phyloP scores from a whole-genome alignment of 2,888 invertebrate genomes.

The Scaptomyza reducta region DNA sequence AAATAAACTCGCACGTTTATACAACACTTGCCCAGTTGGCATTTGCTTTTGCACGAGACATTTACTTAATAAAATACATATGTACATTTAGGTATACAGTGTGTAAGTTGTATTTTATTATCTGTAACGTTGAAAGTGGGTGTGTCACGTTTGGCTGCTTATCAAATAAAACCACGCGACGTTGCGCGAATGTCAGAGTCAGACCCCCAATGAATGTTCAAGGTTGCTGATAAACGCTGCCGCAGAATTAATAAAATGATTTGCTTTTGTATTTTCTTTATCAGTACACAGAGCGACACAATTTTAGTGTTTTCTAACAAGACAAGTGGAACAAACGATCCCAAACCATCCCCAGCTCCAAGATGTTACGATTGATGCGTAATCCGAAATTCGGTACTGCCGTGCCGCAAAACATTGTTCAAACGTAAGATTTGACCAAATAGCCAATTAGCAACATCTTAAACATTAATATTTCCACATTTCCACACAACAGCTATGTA shows the following conservation, averaged over 20 bases:
- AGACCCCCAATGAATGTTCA: conserved; percentile 63
- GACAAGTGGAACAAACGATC: conserved; percentile 20
- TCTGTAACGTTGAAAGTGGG: conserved; percentile 49
- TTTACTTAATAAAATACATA: conserved; percentile 7
- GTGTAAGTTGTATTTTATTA: conserved; percentile 17
- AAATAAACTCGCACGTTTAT: conserved; percentile 32
- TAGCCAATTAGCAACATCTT: neutral
- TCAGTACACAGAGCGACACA: conserved; percentile 26
- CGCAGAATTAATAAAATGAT: conserved; percentile 52
- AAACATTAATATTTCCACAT: neutral
- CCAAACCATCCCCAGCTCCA: conserved; percentile 27
- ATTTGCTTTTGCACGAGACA: conserved; percentile 45
- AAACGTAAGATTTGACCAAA: conserved; percentile 34
- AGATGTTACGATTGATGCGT: conserved; percentile 63
- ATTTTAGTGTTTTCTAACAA: conserved; percentile 56
- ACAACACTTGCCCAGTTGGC: conserved; percentile 52
- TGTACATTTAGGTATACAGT: conserved; percentile 15
- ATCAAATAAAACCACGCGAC: conserved; percentile 63
- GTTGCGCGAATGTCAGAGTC: conserved; percentile 26
- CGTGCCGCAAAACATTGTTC: conserved; percentile 29
- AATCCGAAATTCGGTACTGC: conserved; percentile 20
- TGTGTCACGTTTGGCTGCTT: conserved; percentile 72
- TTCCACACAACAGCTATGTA: conserved; percentile 47
- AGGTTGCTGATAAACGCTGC: conserved; percentile 66
- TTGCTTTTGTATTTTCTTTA: conserved; percentile 21